These are phyloP conservation scores for Eledona agricola DNA, from an alignment of 2,888 invertebrate genomes.

Conservation along the genomic window DNA sequence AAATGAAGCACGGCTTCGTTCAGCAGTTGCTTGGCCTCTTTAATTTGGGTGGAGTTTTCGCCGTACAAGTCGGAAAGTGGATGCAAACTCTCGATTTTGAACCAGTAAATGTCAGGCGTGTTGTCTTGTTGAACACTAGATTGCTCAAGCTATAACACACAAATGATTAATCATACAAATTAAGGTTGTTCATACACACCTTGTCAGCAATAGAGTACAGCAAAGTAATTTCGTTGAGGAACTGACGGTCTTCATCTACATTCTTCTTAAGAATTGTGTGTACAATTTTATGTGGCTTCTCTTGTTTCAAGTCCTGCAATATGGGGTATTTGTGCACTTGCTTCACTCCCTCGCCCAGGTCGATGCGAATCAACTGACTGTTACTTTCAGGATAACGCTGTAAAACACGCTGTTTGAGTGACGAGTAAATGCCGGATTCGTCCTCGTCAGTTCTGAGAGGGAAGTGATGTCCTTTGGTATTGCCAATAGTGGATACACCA, in stretches of 20 bases:
- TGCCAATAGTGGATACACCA: conserved; percentile 69
- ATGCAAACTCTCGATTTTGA: conserved; percentile 71
- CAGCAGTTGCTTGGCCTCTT: conserved; percentile 72
- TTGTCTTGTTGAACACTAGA: conserved; percentile 57
- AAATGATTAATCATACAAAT: neutral
- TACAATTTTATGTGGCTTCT: conserved; percentile 49
- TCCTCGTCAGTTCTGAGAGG: conserved; percentile 70
- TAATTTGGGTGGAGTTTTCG: conserved; percentile 69
- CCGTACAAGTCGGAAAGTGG: conserved; percentile 72
- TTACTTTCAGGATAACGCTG: conserved; percentile 70
- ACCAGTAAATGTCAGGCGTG: conserved; percentile 72
- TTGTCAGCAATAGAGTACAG: conserved; percentile 68
- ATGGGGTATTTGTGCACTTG: conserved; percentile 67
- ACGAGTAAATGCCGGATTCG: conserved; percentile 70
- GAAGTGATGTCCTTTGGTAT: conserved; percentile 66
- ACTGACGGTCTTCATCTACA: conserved; percentile 70
- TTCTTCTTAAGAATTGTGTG: conserved; percentile 53
- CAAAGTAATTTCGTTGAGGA: conserved; percentile 70
- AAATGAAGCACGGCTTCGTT: conserved; percentile 67
- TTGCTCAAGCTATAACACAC: conserved; percentile 22
- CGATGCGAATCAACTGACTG: conserved; percentile 71
- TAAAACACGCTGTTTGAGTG: conserved; percentile 67
- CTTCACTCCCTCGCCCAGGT: conserved; percentile 70
- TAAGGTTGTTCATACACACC: conserved; percentile 49
- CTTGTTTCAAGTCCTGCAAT: conserved; percentile 53